Evolutionary conservation across 2,113 vertebrate species (phyloP).

Genomic region (Petroica traversi): DNA sequence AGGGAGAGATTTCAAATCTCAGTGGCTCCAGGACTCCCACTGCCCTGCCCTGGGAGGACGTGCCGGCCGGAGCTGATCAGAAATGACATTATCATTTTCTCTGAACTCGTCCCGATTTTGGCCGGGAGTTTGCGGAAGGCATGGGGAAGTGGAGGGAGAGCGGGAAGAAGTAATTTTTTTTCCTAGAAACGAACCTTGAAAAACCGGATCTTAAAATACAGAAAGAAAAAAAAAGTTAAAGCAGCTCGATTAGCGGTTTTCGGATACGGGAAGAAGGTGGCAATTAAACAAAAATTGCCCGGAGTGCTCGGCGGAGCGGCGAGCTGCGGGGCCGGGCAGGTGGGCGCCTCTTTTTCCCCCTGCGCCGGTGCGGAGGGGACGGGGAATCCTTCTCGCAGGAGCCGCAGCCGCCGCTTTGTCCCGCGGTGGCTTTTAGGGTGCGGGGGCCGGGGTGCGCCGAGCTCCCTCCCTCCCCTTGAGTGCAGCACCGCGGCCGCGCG

Average conservation of each 20-base stretch:
- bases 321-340: neutral
- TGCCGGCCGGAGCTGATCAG: neutral
- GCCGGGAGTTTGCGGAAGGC: neutral
- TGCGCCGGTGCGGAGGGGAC: neutral
- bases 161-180: neutral
- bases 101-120: neutral
- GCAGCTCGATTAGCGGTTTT: neutral
- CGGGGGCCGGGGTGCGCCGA: neutral
- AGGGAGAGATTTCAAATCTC: neutral
- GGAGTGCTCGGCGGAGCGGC: neutral
- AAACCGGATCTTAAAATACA: neutral
- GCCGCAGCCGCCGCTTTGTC: neutral
- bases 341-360: neutral
- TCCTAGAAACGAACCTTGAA: neutral
- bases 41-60: neutral
- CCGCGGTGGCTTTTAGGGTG: neutral
- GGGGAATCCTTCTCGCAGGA: neutral
- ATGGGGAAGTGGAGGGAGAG: neutral
- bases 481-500: neutral
- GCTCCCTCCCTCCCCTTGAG: neutral
- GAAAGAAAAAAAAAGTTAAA: neutral
- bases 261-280: neutral
- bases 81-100: neutral
- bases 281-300: neutral
- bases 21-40: neutral